A percentile compares a stretch with the other conserved stretches of the same genome.
Evolutionary conservation across 53 echinoderm and acorn worm species (phyloP).

Genomic region (Actinopyga echinites): DNA sequence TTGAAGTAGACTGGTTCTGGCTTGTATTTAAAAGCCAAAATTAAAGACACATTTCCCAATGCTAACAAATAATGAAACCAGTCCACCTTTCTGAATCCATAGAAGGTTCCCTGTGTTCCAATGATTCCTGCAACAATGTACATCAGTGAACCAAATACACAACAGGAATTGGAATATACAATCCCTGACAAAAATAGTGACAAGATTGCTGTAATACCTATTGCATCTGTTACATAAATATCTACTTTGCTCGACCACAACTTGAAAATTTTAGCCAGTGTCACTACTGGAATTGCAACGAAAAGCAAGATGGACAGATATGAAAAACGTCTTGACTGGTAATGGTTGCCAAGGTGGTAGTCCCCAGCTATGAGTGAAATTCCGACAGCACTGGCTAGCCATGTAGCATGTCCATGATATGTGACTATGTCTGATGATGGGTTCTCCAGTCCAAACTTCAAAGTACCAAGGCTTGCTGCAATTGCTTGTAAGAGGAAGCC

Average conservation of each 20-base stretch:
- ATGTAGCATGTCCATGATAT: slow-evolving; percentile 70
- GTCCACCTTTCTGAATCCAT: slow-evolving; percentile 66
- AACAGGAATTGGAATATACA: slow-evolving; percentile 76
- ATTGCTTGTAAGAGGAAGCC: slow-evolving; percentile 77
- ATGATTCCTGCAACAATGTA: slow-evolving; percentile 68
- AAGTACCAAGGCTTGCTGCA: slow-evolving; percentile 71
- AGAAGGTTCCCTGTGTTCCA: slow-evolving; percentile 69
- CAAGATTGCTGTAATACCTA: slow-evolving; percentile 68
- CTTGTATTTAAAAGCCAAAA: slow-evolving; percentile 65
- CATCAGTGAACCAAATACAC: slow-evolving; percentile 75
- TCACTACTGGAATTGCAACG: slow-evolving; percentile 58
- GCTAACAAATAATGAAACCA: slow-evolving; percentile 94
- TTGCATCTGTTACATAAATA: slow-evolving; percentile 37
- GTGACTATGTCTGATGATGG: slow-evolving; percentile 56
- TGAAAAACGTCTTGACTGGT: slow-evolving; percentile 57
- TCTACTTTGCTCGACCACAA: slow-evolving; percentile 38
- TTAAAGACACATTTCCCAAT: slow-evolving; percentile 73
- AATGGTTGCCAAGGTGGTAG: slow-evolving; percentile 48
- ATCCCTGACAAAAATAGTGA: slow-evolving; percentile 73
- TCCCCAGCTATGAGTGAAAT: slow-evolving; percentile 76
- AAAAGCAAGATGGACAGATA: slow-evolving; percentile 63
- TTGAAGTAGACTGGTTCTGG: slow-evolving; percentile 24
- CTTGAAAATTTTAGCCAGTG: background rate
- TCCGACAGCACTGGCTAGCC: slow-evolving; percentile 72
- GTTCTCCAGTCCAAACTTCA: slow-evolving; percentile 57